Conservation (phyloP, 2,888 invertebrate species). For the Erpobdella octoculata region DNA sequence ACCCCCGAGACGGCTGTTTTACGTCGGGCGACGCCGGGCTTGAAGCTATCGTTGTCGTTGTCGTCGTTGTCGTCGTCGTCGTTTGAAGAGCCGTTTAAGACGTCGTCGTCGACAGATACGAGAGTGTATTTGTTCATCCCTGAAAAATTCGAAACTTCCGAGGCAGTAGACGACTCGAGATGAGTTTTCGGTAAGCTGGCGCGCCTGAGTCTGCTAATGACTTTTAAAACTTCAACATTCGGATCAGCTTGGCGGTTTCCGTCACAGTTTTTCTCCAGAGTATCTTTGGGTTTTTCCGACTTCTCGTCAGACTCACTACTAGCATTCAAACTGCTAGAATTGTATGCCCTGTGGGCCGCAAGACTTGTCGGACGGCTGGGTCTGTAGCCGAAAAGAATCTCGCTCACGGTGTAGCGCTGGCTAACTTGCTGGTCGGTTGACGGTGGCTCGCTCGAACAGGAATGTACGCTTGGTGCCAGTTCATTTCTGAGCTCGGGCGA, state of each 20-base stretch:
- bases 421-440: no score
- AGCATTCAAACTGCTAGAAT: conserved; percentile 2
- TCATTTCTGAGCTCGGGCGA: no score
- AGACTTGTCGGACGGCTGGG: background rate
- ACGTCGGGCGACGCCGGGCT: background rate
- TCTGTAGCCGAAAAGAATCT: background rate
- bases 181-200: background rate
- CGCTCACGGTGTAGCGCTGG: background rate
- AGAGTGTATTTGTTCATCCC: conserved; percentile 7
- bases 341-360: background rate
- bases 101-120: background rate
- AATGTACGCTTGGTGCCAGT: no score
- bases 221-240: background rate
- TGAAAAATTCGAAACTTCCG: background rate
- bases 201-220: background rate
- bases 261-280: no score
- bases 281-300: no score
- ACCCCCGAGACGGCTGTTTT: no score
- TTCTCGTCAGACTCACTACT: background rate
- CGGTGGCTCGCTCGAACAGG: no score
- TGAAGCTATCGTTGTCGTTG: background rate
- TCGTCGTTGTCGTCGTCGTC: background rate
- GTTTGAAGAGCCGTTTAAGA: background rate
- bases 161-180: background rate
- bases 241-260: no score